Evolutionary conservation across 2,113 vertebrate species (phyloP), one percentile per base, ranked within the genome.

Genomic region (Stigmatopora nigra): DNA sequence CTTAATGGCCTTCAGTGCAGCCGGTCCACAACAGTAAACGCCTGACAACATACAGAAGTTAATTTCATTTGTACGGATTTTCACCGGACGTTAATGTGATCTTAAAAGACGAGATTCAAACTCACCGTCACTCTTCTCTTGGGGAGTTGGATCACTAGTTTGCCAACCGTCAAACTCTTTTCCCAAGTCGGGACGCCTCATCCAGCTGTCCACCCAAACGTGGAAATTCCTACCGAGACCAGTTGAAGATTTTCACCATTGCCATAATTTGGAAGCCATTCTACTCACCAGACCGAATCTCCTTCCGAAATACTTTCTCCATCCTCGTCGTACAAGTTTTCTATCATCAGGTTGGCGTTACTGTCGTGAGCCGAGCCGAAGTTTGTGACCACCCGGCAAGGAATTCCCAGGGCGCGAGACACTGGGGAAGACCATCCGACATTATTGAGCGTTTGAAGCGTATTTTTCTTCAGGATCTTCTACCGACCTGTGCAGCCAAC

Each of bases 131-230:
- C 95, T 98, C 68, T 79, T 93, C 78, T 96, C 94, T 84, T 98
- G 96, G 2, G 96, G 96, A 0, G 96, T 98, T 0, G 96, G 94
- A 79, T 98, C 96, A 38, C 93, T 88, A 2, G 68, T 89, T 83
- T 98, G 96, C 96, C 95, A 98, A 4, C 95, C 96, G 0, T 92
- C 85, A 0, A 88, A 97, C 16, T 76, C 84, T 0, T 68, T 31
- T 0, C 72, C 68, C 53, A 98, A 86, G 78, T 98, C 95, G 0
- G 92, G 92, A 36, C 95, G 94, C 6, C 83, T 77, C 94, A 98
- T 98, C 96, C 95, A 98, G 0, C 89, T 92, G 58, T 98, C 96
- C 52, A 94, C 89, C 96, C 96, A 98, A 72, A 94, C 93, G 70
- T 98, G 96, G 79, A 91, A 98, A 80, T 97, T 97, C 96, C 96